These are phyloP conservation scores for Sebastes schlegelii DNA, from an alignment of 2,113 vertebrate genomes.

Conservation along the genomic window DNA sequence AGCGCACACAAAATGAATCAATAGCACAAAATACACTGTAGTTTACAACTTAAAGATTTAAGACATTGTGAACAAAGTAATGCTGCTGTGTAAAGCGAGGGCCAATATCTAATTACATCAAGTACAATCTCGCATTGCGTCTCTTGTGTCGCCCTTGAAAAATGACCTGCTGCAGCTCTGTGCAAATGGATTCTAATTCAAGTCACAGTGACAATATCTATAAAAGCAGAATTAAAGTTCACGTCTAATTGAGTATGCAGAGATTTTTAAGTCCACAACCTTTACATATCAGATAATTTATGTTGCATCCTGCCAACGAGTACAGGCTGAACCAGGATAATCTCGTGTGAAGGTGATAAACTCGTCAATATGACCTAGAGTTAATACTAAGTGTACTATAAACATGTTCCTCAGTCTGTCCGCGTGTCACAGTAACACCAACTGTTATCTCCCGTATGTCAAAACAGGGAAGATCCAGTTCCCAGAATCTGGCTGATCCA, in stretches of 20 bases:
- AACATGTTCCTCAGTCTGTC: conserved; percentile 55
- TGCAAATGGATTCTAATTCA: not conserved
- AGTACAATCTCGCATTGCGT: not conserved
- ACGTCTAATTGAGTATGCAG: not conserved
- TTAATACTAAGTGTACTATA: conserved; percentile 68
- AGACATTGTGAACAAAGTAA: not conserved
- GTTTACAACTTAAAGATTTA: not conserved
- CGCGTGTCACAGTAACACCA: conserved; percentile 30
- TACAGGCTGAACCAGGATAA: conserved; percentile 28
- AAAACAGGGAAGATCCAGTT: conserved; percentile 42
- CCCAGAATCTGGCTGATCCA: conserved; percentile 2
- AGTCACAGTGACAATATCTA: not conserved
- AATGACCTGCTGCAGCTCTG: not conserved
- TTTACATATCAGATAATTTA: conserved; percentile 7
- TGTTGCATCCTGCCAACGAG: not conserved
- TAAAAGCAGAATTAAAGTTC: not conserved
- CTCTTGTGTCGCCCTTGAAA: not conserved
- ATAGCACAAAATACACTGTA: not conserved
- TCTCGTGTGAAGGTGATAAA: conserved; percentile 37
- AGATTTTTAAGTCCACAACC: not conserved
- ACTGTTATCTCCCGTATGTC: conserved; percentile 49
- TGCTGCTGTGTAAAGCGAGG: not conserved
- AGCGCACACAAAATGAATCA: not conserved
- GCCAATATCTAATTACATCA: not conserved
- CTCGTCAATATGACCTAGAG: conserved; percentile 51